These are phyloP conservation scores for Zoanthus gigantus DNA, from an alignment of 92 coral and sea anemone species.

Conservation along the genomic window DNA sequence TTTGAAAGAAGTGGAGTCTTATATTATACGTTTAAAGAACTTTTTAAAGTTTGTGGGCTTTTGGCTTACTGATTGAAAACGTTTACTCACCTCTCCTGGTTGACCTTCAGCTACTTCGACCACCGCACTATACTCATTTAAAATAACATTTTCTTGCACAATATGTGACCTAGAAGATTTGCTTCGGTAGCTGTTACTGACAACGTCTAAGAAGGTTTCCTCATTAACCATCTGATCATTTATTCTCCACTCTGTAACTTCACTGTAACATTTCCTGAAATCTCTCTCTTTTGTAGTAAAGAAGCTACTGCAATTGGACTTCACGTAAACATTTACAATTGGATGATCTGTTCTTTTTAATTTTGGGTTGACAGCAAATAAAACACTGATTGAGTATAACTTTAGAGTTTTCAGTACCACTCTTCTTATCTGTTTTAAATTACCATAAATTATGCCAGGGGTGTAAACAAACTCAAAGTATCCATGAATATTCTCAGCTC, in stretches of 20 bases:
- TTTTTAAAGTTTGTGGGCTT: too few species aligned
- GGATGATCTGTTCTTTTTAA: constrained; percentile 7
- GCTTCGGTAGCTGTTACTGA: constrained; percentile 43
- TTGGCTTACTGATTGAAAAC: neutral
- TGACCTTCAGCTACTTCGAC: constrained; percentile 60
- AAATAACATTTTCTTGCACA: constrained; percentile 46
- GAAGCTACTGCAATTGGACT: constrained; percentile 16
- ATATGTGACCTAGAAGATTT: constrained; percentile 56
- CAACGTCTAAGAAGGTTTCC: constrained; percentile 51
- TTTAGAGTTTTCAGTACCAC: constrained; percentile 51
- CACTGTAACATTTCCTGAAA: constrained; percentile 22
- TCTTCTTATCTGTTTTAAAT: constrained; percentile 72
- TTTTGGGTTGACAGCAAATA: constrained; percentile 69
- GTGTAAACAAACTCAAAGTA: constrained; percentile 77
- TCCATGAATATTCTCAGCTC: constrained; percentile 51
- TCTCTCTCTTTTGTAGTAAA: neutral
- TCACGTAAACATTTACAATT: constrained; percentile 32
- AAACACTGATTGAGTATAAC: constrained; percentile 44
- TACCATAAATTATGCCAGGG: constrained; percentile 72
- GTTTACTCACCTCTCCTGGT: constrained; percentile 58
- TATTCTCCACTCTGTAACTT: constrained; percentile 56
- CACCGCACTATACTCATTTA: constrained; percentile 64
- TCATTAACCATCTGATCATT: constrained; percentile 43
- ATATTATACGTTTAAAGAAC: too few species aligned
- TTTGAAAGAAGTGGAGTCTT: too few species aligned